Evolutionary conservation across 2,888 invertebrate genomes (phyloP), one percentile per base, ranked within the genome.

Genomic region (Eretmocerus hayati): DNA sequence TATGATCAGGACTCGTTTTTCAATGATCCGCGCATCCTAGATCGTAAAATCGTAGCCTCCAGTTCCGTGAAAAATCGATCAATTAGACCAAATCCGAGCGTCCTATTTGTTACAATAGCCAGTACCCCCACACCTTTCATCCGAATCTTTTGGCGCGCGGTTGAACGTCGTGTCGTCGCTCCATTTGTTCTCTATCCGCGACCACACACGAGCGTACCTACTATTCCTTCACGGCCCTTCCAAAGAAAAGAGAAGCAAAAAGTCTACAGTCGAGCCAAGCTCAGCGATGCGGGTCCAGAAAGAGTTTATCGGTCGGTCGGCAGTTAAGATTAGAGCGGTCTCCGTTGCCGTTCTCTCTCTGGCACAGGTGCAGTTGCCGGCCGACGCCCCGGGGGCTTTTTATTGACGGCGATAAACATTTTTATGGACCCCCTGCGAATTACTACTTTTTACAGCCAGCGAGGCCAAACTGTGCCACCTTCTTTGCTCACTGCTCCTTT

Each of bases 361-460:
- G 8, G 8, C 30, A 9, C 13, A 9, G 8, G n/a, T n/a, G n/a
- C n/a, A 21, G 31, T 16, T 30, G 30, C 11, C 21, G n/a, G 55
- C 48, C 46, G 45, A 50, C 43, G 40, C 20, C 52, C 50, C 39
- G 53, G 54, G 59, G 56, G 55, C 59, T 62, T 56, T 69, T 69
- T 68, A 68, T 67, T 64, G 68, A 61, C 56, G 64, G 61, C 59
- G 66, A 68, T 69, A 69, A 69, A 69, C 65, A 67, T 64, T 69
- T 69, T 69, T 69, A 69, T 69, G 60, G 63, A 63, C 59, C 65
- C 62, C 65, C 59, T 59, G 67, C 60, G 69, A 67, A 69, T 68
- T 65, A 64, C 68, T 58, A 60, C 60, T 61, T 66, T 69, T 68
- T 67, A 67, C 61, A 62, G 50, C 58, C 56, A 50, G 49, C 15